Percentiles rank a stretch among this genome's conserved stretches.
These are phyloP conservation scores for Ceratina japonica DNA, from an alignment of 1,140 invertebrate genomes.

Conservation along the genomic window DNA sequence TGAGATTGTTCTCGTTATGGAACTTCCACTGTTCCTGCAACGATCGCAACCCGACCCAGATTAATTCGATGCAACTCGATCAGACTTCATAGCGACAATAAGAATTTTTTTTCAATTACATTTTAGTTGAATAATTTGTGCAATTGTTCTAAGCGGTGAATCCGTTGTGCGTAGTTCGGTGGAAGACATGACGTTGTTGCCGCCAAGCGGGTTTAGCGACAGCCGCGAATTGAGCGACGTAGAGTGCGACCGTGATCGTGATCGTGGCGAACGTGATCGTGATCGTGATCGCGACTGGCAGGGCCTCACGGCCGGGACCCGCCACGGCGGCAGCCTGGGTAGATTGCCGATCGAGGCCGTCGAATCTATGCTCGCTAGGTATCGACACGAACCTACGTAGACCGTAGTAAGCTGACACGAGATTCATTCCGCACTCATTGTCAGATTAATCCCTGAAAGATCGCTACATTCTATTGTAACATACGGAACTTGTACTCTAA, in stretches of 20 bases:
- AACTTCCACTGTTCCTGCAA: not conserved
- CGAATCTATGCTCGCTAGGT: conserved; percentile 82
- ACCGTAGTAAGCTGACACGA: conserved; percentile 56
- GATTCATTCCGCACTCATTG: conserved; percentile 18
- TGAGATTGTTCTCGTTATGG: too few relatives aligned
- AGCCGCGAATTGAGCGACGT: conserved; percentile 82
- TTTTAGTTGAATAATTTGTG: not conserved
- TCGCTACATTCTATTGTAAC: too few relatives aligned
- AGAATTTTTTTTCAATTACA: not conserved
- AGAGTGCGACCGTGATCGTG: conserved; percentile 81
- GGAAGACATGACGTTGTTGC: conserved; percentile 80
- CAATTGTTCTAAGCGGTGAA: conserved; percentile 36
- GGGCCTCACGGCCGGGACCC: conserved; percentile 73
- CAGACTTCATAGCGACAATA: not conserved
- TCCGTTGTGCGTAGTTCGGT: conserved; percentile 77
- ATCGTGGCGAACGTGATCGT: conserved; percentile 66
- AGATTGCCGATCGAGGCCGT: conserved; percentile 77
- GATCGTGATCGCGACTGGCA: conserved; percentile 79
- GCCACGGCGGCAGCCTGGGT: conserved; percentile 80
- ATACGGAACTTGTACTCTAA: too few relatives aligned
- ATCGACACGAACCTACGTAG: conserved; percentile 63
- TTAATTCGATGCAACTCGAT: conserved; percentile 14
- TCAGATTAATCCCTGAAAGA: not conserved
- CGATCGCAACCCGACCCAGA: not conserved
- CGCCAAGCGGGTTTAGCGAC: conserved; percentile 83